Conservation (phyloP, 2,888 invertebrate genomes). For the Pandemis heparana region DNA sequence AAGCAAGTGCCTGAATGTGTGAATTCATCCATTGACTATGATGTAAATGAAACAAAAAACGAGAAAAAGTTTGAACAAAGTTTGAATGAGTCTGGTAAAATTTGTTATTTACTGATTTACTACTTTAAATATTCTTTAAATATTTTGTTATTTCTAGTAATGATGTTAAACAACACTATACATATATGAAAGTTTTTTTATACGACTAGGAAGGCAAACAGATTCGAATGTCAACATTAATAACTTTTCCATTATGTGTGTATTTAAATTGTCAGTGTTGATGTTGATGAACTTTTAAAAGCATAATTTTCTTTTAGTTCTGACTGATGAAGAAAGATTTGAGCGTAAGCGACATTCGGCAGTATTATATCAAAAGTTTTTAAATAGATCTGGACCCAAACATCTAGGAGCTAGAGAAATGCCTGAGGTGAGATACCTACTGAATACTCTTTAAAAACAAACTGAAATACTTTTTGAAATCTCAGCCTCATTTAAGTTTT, state of each 20-base stretch:
- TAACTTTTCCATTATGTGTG: no score
- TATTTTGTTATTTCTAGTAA: background rate
- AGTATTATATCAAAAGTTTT: slow-evolving; percentile 90
- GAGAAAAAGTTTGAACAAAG: slow-evolving; percentile 64
- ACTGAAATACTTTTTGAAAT: no score
- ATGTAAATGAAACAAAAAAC: slow-evolving; percentile 47
- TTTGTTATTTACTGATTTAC: background rate
- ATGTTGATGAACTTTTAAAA: no score
- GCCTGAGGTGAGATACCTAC: slow-evolving; percentile 87
- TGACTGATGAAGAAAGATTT: slow-evolving; percentile 88
- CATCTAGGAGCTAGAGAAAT: slow-evolving; percentile 93
- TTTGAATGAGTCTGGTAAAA: slow-evolving; percentile 74
- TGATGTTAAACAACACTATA: background rate
- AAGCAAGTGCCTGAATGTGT: slow-evolving; percentile 56
- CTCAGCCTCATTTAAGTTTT: background rate
- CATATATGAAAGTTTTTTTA: no score
- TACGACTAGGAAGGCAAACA: no score
- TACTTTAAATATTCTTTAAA: no score
- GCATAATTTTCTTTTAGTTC: slow-evolving; percentile 59
- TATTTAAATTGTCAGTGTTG: no score
- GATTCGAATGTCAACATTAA: no score
- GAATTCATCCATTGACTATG: slow-evolving; percentile 46
- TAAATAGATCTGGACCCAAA: slow-evolving; percentile 91
- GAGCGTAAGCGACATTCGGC: slow-evolving; percentile 88
- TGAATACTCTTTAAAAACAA: no score